A percentile compares a stretch with the other conserved stretches of the same genome.
Evolutionary conservation across 2,113 vertebrate species (phyloP).

Genomic region (Centropristis striata): DNA sequence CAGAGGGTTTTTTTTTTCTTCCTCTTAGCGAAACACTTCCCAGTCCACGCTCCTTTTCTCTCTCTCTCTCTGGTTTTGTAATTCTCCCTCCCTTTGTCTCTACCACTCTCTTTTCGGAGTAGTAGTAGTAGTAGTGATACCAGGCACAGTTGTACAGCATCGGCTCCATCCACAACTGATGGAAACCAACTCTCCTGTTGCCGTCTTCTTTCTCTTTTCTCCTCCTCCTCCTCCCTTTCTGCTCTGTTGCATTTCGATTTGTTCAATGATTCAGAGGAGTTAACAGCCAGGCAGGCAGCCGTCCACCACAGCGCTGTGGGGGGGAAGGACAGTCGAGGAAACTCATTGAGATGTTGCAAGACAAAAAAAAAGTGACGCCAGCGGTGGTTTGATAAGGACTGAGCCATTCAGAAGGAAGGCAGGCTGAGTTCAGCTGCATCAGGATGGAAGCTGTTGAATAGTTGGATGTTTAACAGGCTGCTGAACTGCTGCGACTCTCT

Average conservation of each 20-base stretch:
- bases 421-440: slow-evolving; percentile 24
- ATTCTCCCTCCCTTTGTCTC: slow-evolving; percentile 17
- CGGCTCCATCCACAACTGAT: slow-evolving; percentile 57
- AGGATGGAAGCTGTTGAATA: slow-evolving; percentile 45
- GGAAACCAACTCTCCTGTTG: slow-evolving; percentile 64
- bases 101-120: slow-evolving; percentile 28
- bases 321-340: slow-evolving; percentile 37
- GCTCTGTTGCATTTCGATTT: slow-evolving; percentile 60
- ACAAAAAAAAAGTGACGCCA: slow-evolving; percentile 31
- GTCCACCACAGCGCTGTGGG: slow-evolving; percentile 10
- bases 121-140: slow-evolving; percentile 54
- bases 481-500: not conserved
- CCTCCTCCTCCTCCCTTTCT: slow-evolving; percentile 7
- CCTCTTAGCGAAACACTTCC: slow-evolving; percentile 44
- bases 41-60: slow-evolving; percentile 6
- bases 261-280: slow-evolving; percentile 53
- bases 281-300: slow-evolving; percentile 38
- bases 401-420: slow-evolving; percentile 26
- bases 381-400: slow-evolving; percentile 39
- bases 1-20: slow-evolving; percentile 16
- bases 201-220: slow-evolving; percentile 20
- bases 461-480: slow-evolving; percentile 25
- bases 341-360: slow-evolving; percentile 63
- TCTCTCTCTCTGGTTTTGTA: slow-evolving; percentile 1
- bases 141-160: slow-evolving; percentile 46